Base-by-base conservation (phyloP, 2,113 vertebrate genomes). In the Zootoca vivipara region DNA sequence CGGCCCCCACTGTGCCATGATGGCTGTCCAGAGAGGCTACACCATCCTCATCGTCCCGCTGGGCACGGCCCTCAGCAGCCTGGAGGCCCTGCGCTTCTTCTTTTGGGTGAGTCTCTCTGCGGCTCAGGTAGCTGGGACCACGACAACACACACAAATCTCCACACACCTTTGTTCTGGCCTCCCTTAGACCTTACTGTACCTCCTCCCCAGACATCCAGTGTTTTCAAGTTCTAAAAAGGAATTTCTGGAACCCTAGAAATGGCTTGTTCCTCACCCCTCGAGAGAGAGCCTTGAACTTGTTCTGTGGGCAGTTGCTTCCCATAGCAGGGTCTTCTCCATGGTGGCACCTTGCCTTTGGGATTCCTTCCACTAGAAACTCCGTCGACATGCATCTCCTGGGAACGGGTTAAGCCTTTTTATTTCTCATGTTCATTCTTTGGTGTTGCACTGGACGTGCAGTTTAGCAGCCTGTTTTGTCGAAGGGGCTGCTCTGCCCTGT, bases 51-150 rank as follows among this genome's bases (percentile, higher is more conserved):
- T 94, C 90, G 79, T 94, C 74, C 93, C 93, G 0, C 75, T 93
- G 86, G 83, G 42, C 65, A 87, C 82, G 10, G 88, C 72, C 79
- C 85, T 90, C 79, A 38, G 72, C 72, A 83, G 89, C 40, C 81
- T 84, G 73, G 90, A 93, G 58, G 91, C 82, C 5, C 62, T 93
- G 72, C 83, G 20, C 3, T 94, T 94, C 93, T 96, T 95, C 82
- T 88, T 95, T 52, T 96, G 96, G 95, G 95, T 95, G 87, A 95
- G 94, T 94, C 69, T 9, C 56, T 72, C 35, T 12, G 85, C 62
- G 40, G 13, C 73, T 46, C 7, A 2, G 5, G 20, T 69, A 24
- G 62, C 72, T 85, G 52, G 26, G 46, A 10, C 35, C 65, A 62
- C 38, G 1, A 40, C 7, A 6, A 18, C 26, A 30, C n/a, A 74